These are phyloP conservation scores for Drosophila lacteicornis DNA, from an alignment of 1,140 invertebrate species.

Conservation along the genomic window DNA sequence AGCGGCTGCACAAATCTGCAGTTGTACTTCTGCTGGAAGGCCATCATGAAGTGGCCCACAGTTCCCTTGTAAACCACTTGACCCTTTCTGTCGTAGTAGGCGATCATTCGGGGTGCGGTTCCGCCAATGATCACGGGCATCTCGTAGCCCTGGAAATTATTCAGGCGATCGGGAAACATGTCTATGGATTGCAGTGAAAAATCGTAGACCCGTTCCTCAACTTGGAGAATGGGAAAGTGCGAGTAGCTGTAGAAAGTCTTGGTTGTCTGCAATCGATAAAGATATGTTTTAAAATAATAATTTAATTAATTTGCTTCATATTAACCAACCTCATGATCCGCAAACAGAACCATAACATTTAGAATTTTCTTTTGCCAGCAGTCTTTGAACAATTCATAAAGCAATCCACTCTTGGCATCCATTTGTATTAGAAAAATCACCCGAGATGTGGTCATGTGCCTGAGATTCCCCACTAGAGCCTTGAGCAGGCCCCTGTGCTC, in stretches of 20 bases:
- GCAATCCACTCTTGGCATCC: not conserved
- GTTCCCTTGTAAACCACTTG: slow-evolving; percentile 53
- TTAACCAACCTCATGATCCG: slow-evolving; percentile 50
- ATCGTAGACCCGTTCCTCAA: slow-evolving; percentile 41
- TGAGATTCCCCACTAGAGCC: slow-evolving; percentile 50
- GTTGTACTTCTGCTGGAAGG: slow-evolving; percentile 65
- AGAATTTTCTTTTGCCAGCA: slow-evolving; percentile 66
- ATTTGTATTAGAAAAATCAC: slow-evolving; percentile 60
- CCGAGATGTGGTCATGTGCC: slow-evolving; percentile 63
- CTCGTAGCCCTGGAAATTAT: slow-evolving; percentile 49
- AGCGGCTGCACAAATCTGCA: slow-evolving; percentile 49
- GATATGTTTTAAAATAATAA: not conserved
- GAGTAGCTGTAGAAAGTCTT: slow-evolving; percentile 57
- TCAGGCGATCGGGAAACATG: slow-evolving; percentile 60
- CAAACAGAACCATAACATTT: slow-evolving; percentile 64
- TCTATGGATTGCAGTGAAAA: too few relatives aligned
- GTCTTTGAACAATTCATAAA: slow-evolving; percentile 48
- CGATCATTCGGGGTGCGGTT: slow-evolving; percentile 59
- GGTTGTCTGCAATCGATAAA: slow-evolving; percentile 29
- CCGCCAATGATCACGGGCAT: slow-evolving; percentile 64
- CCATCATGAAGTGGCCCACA: slow-evolving; percentile 67
- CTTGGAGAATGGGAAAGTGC: slow-evolving; percentile 58
- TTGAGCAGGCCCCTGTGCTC: slow-evolving; percentile 45
- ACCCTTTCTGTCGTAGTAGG: slow-evolving; percentile 50
- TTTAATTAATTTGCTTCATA: not conserved